A percentile compares a stretch with the other conserved stretches of the same genome.
phyloP scores from a whole-genome alignment of 2,797 vertebrate genomes.

The Malurus splendens region DNA sequence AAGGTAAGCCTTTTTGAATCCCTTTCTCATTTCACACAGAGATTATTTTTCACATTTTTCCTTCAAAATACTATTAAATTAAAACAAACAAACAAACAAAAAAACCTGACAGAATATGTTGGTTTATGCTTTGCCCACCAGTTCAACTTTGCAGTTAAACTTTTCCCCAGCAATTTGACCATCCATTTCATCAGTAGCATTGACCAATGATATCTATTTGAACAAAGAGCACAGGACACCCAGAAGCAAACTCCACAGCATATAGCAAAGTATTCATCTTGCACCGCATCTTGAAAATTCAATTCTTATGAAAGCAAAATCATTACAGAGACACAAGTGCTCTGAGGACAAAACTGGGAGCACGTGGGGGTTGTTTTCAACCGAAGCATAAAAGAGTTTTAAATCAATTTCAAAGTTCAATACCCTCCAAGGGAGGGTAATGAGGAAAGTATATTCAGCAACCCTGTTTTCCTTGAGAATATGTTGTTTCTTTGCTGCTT shows the following conservation, averaged over 20 bases:
- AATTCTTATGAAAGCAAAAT: conserved; percentile 4
- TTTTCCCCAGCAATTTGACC: not conserved
- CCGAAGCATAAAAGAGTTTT: not conserved
- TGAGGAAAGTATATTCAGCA: not conserved
- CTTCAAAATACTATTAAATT: not conserved
- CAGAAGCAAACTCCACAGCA: not conserved
- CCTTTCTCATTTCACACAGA: not conserved
- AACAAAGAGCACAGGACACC: not conserved
- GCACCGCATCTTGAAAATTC: not conserved
- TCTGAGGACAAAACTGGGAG: not conserved
- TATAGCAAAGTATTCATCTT: not conserved
- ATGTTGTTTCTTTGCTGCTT: not conserved
- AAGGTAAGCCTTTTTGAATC: not conserved
- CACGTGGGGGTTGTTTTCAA: not conserved
- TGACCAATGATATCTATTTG: not conserved
- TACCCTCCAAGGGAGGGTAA: not conserved
- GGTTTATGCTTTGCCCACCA: not conserved
- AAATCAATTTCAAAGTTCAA: conserved; percentile 12
- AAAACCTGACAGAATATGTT: not conserved
- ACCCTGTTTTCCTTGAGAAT: not conserved
- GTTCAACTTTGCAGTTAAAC: not conserved
- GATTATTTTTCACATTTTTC: not conserved
- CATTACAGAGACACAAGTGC: not conserved
- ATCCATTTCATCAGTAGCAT: not conserved
- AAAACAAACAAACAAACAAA: not conserved